These are phyloP conservation scores for Coreoperca whiteheadi DNA, from an alignment of 2,113 vertebrate genomes.

Conservation along the genomic window DNA sequence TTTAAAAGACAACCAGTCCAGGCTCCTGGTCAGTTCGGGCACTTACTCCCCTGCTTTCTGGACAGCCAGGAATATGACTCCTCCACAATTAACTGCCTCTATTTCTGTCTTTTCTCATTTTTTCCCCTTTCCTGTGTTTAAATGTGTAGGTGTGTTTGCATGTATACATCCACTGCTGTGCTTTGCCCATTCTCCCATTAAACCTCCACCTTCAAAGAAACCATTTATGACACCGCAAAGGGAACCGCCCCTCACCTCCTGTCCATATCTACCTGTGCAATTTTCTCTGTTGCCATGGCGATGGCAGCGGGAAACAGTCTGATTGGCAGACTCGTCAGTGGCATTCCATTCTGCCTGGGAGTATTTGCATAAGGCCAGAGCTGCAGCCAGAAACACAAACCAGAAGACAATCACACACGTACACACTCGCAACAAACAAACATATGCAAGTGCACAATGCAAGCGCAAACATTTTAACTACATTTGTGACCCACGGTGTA, in stretches of 20 bases:
- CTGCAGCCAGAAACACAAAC: conserved; percentile 62
- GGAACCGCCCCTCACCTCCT: not conserved
- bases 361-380: conserved; percentile 72
- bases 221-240: not conserved
- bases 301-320: conserved; percentile 61
- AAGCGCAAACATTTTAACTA: not conserved
- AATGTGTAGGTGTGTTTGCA: not conserved
- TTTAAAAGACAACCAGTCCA: not conserved
- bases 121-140: not conserved
- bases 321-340: conserved; percentile 56
- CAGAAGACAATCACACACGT: conserved; percentile 3
- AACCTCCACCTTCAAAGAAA: conserved; percentile 23
- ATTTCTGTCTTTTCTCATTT: not conserved
- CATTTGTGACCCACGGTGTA: not conserved
- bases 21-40: not conserved
- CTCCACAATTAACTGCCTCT: not conserved
- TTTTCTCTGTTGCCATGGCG: conserved; percentile 68
- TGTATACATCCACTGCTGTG: not conserved
- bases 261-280: conserved; percentile 76
- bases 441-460: not conserved
- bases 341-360: conserved; percentile 68
- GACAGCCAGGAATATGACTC: conserved; percentile 5
- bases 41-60: not conserved
- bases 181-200: not conserved
- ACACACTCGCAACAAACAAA: conserved; percentile 18